Conservation (phyloP, 2,888 invertebrate genomes). For the Ctena decussata region DNA sequence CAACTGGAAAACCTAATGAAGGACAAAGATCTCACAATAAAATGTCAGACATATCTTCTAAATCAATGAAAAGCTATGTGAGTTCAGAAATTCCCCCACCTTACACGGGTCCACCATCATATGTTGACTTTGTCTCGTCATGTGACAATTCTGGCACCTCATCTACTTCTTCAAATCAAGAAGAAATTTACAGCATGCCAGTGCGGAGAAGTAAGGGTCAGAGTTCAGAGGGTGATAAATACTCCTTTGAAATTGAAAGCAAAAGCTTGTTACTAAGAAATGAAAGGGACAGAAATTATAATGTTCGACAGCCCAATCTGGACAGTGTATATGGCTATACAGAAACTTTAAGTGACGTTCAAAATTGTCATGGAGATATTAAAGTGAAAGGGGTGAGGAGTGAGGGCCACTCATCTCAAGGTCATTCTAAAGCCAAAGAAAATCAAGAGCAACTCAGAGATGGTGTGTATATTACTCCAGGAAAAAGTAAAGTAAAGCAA, state of each 20-base stretch:
- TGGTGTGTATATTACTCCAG: slow-evolving; percentile 41
- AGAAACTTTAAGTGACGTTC: slow-evolving; percentile 1
- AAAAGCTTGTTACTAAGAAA: not conserved
- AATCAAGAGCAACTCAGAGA: not conserved
- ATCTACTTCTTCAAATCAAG: slow-evolving; percentile 59
- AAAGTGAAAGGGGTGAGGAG: slow-evolving; percentile 9
- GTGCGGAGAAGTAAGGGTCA: not conserved
- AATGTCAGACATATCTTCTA: not conserved
- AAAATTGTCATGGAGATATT: not conserved
- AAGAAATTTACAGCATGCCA: slow-evolving; percentile 59
- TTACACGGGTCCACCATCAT: slow-evolving; percentile 76
- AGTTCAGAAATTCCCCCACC: slow-evolving; percentile 66
- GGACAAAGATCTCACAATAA: not conserved
- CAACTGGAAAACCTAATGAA: not conserved
- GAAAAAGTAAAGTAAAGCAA: slow-evolving; percentile 56
- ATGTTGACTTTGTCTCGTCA: slow-evolving; percentile 70
- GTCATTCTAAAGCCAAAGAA: not conserved
- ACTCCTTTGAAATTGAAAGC: not conserved
- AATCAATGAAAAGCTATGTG: not conserved
- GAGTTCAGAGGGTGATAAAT: not conserved
- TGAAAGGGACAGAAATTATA: not conserved
- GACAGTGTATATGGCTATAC: slow-evolving; percentile 3
- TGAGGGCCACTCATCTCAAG: not conserved
- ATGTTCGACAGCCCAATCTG: not conserved
- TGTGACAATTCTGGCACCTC: slow-evolving; percentile 69